phyloP scores from a whole-genome alignment of 2,797 vertebrate species.

The Ceryle rudis region DNA sequence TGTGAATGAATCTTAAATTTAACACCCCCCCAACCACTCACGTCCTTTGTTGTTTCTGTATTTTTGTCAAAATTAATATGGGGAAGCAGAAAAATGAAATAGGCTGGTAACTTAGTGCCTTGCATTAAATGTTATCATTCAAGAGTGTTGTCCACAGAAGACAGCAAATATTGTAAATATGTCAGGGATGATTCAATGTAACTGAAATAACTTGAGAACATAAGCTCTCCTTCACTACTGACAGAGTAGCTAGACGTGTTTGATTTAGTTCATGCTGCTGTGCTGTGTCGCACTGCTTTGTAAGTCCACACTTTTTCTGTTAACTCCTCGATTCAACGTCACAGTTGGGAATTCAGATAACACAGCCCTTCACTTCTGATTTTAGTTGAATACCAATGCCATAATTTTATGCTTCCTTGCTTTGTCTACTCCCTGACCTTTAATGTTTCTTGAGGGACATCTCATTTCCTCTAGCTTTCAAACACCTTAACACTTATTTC shows the following conservation, averaged over 20 bases:
- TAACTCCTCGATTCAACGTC: slow-evolving; percentile 52
- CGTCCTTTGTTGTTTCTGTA: background rate
- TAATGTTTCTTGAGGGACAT: slow-evolving; percentile 65
- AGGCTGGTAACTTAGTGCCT: background rate
- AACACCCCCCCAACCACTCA: background rate
- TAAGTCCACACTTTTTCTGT: slow-evolving; percentile 27
- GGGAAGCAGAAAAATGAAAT: background rate
- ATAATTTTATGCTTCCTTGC: slow-evolving; percentile 64
- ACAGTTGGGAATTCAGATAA: slow-evolving; percentile 64
- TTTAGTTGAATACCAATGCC: slow-evolving; percentile 58
- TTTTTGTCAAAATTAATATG: background rate
- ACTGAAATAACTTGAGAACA: slow-evolving; percentile 47
- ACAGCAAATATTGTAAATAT: slow-evolving; percentile 22
- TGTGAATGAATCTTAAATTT: background rate
- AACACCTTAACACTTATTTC: slow-evolving; percentile 55
- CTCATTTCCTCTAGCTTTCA: slow-evolving; percentile 68
- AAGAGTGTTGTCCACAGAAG: background rate
- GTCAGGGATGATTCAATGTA: slow-evolving; percentile 34
- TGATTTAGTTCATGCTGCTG: slow-evolving; percentile 47
- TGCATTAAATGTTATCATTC: background rate
- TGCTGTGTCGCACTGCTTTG: slow-evolving; percentile 2
- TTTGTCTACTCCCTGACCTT: slow-evolving; percentile 52
- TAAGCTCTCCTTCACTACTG: slow-evolving; percentile 42
- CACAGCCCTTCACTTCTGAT: slow-evolving; percentile 49
- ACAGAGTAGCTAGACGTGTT: slow-evolving; percentile 18